A percentile compares a stretch with the other conserved stretches of the same genome.
Conservation (phyloP, 2,888 invertebrate genomes). For the Capitulum mitella region DNA sequence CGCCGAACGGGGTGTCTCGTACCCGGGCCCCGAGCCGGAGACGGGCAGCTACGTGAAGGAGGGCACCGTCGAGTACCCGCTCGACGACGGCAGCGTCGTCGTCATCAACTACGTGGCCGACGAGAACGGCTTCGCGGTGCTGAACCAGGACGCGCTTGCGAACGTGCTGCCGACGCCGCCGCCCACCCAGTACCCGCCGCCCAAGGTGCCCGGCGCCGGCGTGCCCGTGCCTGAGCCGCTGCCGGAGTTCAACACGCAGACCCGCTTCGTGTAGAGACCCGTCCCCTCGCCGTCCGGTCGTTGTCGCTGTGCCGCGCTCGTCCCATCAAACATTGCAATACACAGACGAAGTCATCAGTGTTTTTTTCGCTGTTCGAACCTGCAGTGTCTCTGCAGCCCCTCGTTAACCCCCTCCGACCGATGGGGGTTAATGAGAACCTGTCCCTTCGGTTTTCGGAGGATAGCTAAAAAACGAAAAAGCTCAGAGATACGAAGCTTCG, state of each 20-base stretch:
- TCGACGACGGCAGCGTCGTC: background rate
- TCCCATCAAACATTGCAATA: too few relatives aligned
- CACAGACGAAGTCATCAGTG: too few relatives aligned
- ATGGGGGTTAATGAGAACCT: too few relatives aligned
- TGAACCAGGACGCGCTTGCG: background rate
- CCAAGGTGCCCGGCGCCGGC: background rate
- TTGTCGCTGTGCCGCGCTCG: too few relatives aligned
- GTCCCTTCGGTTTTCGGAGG: too few relatives aligned
- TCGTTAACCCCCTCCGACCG: too few relatives aligned
- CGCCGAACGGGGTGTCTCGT: background rate
- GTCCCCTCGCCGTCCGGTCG: too few relatives aligned
- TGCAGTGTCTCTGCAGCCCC: too few relatives aligned
- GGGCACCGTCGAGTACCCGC: conserved; percentile 1
- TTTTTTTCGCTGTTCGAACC: too few relatives aligned
- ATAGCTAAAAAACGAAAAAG: too few relatives aligned
- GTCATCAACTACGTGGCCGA: background rate
- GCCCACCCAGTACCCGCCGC: conserved; percentile 11
- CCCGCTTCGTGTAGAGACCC: conserved; percentile 8
- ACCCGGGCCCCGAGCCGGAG: background rate
- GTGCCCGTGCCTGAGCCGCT: background rate
- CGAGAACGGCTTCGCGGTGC: conserved; percentile 7
- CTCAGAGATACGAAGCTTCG: too few relatives aligned
- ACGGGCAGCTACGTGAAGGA: conserved; percentile 10
- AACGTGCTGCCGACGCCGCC: conserved; percentile 1
- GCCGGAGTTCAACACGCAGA: background rate